phyloP scores from a whole-genome alignment of 2,888 invertebrate species.

The Cantharis rufa region DNA sequence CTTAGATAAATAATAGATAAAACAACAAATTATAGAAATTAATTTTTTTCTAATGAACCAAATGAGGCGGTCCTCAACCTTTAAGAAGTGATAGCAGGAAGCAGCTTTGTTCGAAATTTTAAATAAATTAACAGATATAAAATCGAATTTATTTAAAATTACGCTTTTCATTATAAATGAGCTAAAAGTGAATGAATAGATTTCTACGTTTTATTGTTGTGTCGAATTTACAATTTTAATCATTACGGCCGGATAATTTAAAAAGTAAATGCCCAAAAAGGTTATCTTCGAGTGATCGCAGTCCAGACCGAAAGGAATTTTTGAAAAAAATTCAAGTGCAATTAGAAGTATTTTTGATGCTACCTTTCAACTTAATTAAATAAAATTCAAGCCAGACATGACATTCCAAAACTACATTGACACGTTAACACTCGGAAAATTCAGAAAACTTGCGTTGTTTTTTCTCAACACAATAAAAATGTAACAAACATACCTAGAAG shows the following conservation, averaged over 20 bases:
- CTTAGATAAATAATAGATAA: not conserved
- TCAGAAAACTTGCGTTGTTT: not conserved
- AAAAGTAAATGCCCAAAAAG: too few species aligned
- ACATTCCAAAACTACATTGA: not conserved
- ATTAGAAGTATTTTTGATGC: not conserved
- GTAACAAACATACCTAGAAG: constrained; percentile 65
- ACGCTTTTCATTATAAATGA: not conserved
- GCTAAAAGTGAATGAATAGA: not conserved
- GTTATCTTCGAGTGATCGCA: too few species aligned
- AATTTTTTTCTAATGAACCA: not conserved
- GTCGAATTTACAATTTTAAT: not conserved
- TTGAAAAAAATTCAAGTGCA: not conserved
- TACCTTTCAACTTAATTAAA: not conserved
- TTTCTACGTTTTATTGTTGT: not conserved
- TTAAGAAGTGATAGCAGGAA: not conserved
- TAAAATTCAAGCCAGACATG: not conserved
- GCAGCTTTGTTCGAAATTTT: not conserved
- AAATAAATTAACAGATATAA: not conserved
- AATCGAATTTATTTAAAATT: not conserved
- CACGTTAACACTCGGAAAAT: not conserved
- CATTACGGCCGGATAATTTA: too few species aligned
- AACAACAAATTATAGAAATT: not conserved
- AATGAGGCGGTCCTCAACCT: not conserved
- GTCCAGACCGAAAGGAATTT: not conserved
- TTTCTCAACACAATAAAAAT: not conserved